phyloP scores from a whole-genome alignment of 1,140 invertebrate species.

The Homarus americanus region DNA sequence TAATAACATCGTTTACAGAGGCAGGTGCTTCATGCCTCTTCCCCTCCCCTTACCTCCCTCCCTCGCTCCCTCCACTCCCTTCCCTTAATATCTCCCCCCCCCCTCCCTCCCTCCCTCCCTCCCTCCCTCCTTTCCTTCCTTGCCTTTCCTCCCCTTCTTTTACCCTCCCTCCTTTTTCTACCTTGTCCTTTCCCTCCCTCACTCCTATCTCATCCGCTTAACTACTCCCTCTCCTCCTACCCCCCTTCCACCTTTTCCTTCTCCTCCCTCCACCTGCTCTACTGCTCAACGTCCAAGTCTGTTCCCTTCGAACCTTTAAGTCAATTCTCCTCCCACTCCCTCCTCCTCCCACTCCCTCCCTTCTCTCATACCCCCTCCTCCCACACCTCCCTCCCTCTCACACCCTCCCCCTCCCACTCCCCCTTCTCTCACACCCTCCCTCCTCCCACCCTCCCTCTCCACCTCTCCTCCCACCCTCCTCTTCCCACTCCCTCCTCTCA shows the following conservation, averaged over 20 bases:
- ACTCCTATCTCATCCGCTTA: not conserved
- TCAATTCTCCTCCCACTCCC: not conserved
- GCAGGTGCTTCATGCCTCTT: too few species aligned
- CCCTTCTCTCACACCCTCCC: not conserved
- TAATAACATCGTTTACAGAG: too few species aligned
- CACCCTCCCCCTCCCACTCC: slow-evolving; percentile 1
- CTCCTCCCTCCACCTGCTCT: not conserved
- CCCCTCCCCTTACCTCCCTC: not conserved
- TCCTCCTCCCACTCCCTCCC: not conserved
- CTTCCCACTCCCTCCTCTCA: not conserved
- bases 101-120: not conserved
- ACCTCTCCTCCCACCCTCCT: too few species aligned
- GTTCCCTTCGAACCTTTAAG: not conserved
- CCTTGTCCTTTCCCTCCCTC: not conserved
- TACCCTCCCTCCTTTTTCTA: not conserved
- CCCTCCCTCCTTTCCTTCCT: not conserved
- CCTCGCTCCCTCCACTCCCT: not conserved
- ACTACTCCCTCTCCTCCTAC: not conserved
- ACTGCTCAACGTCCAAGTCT: not conserved
- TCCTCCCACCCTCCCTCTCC: not conserved
- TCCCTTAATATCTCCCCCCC: not conserved
- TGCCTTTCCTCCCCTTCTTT: not conserved
- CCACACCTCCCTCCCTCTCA: slow-evolving; percentile 12
- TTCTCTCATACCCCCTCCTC: not conserved
- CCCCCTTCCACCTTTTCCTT: not conserved